Evolutionary conservation across 2,797 vertebrate genomes (phyloP).

Genomic region (Vireo griseus): DNA sequence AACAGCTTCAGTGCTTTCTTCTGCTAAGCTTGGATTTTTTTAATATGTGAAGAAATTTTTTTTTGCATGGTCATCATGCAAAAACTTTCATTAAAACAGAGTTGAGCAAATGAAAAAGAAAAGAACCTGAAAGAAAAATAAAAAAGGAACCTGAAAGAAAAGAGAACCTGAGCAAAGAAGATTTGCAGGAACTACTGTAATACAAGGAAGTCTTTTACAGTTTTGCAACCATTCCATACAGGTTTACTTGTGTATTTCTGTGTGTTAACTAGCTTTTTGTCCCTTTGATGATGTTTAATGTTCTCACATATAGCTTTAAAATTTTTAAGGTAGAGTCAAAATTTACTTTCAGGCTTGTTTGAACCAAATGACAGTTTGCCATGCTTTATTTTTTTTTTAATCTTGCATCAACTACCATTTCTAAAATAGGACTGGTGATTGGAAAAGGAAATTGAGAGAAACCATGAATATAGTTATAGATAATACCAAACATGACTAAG

Average conservation of each 20-base stretch:
- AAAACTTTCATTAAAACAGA: neutral
- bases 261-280: neutral
- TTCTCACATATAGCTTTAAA: neutral
- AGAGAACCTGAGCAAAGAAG: neutral
- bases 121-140: no score
- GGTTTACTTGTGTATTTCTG: fast-evolving
- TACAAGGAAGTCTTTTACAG: neutral
- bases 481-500: neutral
- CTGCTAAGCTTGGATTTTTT: neutral
- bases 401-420: neutral
- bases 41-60: neutral
- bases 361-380: neutral
- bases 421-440: neutral
- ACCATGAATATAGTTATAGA: neutral
- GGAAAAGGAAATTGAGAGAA: neutral
- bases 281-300: neutral
- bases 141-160: neutral
- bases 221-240: neutral
- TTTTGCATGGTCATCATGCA: neutral
- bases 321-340: neutral
- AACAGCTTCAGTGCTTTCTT: neutral
- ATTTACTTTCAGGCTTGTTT: neutral
- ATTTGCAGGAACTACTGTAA: neutral
- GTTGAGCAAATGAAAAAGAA: neutral
- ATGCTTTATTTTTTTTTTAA: neutral